A percentile compares a stretch with the other conserved stretches of the same genome.
Conservation (phyloP, 2,888 invertebrate species). For the Allophyes oxyacanthae region DNA sequence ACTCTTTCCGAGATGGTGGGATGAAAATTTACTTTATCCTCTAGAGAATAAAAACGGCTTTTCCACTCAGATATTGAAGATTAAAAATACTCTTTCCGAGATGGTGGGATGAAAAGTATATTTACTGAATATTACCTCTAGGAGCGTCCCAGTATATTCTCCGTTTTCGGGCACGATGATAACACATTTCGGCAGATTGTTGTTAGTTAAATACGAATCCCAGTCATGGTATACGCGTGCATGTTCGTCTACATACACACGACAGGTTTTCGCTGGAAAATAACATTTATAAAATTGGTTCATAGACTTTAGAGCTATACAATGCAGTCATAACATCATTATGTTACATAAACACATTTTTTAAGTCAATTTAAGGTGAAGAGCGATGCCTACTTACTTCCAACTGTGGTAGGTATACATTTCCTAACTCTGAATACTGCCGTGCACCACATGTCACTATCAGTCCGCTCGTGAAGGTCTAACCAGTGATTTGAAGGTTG, state of each 20-base stretch:
- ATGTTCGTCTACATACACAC: conserved; percentile 80
- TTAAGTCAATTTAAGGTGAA: too few species aligned
- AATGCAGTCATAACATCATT: too few species aligned
- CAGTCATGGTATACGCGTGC: conserved; percentile 88
- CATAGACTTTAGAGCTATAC: too few species aligned
- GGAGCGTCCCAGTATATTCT: conserved; percentile 76
- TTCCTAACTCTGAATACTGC: conserved; percentile 82
- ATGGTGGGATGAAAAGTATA: too few species aligned
- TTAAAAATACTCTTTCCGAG: too few species aligned
- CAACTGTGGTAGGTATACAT: conserved; percentile 81
- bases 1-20: too few species aligned
- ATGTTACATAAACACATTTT: too few species aligned
- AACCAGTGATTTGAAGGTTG: conserved; percentile 78
- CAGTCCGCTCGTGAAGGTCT: conserved; percentile 76
- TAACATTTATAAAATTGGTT: neutral
- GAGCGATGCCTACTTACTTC: conserved; percentile 65
- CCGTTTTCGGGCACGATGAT: conserved; percentile 88
- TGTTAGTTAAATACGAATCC: conserved; percentile 85
- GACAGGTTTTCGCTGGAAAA: conserved; percentile 79
- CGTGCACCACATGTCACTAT: conserved; percentile 80
- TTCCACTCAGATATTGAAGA: too few species aligned
- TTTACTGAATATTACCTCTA: conserved; percentile 75
- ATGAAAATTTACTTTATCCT: too few species aligned
- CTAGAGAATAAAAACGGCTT: too few species aligned
- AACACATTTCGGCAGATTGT: conserved; percentile 87